A percentile compares a stretch with the other conserved stretches of the same genome.
These are phyloP conservation scores for Neogale vison DNA, from an alignment of 2,113 vertebrate genomes.

Conservation along the genomic window DNA sequence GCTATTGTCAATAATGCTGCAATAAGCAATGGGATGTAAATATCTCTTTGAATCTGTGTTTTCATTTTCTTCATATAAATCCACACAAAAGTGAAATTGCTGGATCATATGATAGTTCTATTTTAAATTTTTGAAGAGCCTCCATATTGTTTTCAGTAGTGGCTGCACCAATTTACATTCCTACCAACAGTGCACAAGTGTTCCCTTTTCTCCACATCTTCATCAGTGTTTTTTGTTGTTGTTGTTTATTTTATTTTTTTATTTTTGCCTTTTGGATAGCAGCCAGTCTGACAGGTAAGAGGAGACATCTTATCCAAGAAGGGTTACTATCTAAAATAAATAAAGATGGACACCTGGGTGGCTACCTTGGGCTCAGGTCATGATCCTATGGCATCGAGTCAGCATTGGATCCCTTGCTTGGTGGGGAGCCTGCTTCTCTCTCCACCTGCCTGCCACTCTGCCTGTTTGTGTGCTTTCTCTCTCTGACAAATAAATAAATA, in stretches of 20 bases:
- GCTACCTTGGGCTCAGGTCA: too few species aligned
- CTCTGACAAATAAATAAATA: too few species aligned
- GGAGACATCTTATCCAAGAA: background rate
- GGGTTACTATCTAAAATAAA: background rate
- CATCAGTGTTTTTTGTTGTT: background rate
- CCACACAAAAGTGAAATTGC: background rate
- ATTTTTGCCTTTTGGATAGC: background rate
- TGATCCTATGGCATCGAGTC: too few species aligned
- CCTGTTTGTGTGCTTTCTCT: too few species aligned
- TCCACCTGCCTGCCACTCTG: too few species aligned
- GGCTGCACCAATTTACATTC: background rate
- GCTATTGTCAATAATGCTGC: background rate
- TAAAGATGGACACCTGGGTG: background rate
- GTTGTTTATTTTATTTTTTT: background rate
- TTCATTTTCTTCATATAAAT: background rate
- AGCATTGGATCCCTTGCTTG: accelerated
- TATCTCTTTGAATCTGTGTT: background rate
- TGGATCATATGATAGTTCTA: background rate
- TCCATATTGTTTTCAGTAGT: background rate
- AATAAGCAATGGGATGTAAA: background rate
- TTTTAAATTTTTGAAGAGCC: background rate
- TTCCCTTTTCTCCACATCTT: background rate
- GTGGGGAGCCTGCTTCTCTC: too few species aligned
- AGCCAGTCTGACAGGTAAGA: background rate
- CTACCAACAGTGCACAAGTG: background rate